Evolutionary conservation across 2,888 invertebrate species (phyloP), one percentile per base, ranked within the genome.

Genomic region (Thalpophila matura): DNA sequence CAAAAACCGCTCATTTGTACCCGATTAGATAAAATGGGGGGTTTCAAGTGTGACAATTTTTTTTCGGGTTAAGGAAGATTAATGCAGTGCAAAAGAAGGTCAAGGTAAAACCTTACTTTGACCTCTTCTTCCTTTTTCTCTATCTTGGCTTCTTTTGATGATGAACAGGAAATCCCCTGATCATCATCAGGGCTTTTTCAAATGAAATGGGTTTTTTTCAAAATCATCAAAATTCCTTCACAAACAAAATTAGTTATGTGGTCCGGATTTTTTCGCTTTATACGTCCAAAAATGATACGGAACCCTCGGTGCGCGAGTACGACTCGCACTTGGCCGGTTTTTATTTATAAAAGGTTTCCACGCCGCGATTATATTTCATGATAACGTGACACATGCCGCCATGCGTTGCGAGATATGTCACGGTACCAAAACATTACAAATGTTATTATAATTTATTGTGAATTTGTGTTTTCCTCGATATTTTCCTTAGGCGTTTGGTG

Each of bases 401-500:
- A 16, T 26, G 45, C 4, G 9, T 40, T 45, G 10, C 16, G 26
- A 40, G 43, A 31, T 31, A 26, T 62, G 31, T 33, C n/a, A n/a
- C n/a, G n/a, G n/a, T 16, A 12, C 10, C 16, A 14, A 38, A 24
- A 27, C 4, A 6, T 40, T 26, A 26, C 10, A 31, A 26, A 45
- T 9, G n/a, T 31, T 27, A 63, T 66, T 22, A 63, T 7, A 14
- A 56, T 63, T 55, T 63, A 66, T 62, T 55, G 67, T 45, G 7
- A 33, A 42, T 27, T 38, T 45, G n/a, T 31, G 7, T 45, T 53
- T 22, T 5, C 1, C 0, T n/a, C 14, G 22, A 27, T 20, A 26
- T 66, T 43, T 65, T 55, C 10, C 4, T 29, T 12, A 1, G 12
- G 14, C 10, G 7, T 43, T n/a, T 1, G 1, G 9, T 29, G 16